Evolutionary conservation across 2,797 vertebrate species (phyloP), one percentile per base, ranked within the genome.

Genomic region (Selene dorsalis): DNA sequence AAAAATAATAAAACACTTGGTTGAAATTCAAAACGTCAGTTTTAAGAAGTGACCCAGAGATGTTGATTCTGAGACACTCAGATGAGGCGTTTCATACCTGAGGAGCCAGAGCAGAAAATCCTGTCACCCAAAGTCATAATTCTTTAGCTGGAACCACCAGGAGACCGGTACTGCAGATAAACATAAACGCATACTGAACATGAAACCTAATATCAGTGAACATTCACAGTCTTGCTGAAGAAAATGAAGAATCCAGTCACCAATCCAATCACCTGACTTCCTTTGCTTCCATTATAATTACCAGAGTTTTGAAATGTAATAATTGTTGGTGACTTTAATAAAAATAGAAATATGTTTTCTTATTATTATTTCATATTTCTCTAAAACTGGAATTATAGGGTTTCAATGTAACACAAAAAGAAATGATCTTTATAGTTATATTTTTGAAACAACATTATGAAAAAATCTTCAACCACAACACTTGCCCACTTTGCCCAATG

Each of bases 391-490:
- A 47, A 3, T 59, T 67, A n/a, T n/a, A 4, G n/a, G 10, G 47
- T 75, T 66, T 48, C 16, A 56, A 4, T 22, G 52, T 52, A 2
- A 71, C 47, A 69, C 30, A 64, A 71, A 64, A n/a, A 66, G 39
- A 6, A n/a, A 9, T 0, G 0, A 28, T 28, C n/a, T 43, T 9
- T 4, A 30, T 20, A 38, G 16, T 26, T 35, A 30, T 18, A 35
- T 45, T 26, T 24, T 73, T 24, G 26, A 84, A 87, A 86, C 71
- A 28, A 39, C 6, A 4, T 28, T 39, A 52, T 24, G 24, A 74
- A 39, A 76, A 86, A 75, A 73, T 55, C 74, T 71, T 85, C 62
- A 73, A 68, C 17, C 66, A 45, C 48, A 83, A 89, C 74, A 86
- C 57, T 70, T 30, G 47, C 52, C 66, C 75, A 82, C 74, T 77